Percentiles rank a stretch among this genome's conserved stretches.
phyloP scores from a whole-genome alignment of 64 coral and sea anemone genomes.

The Montipora sp. region DNA sequence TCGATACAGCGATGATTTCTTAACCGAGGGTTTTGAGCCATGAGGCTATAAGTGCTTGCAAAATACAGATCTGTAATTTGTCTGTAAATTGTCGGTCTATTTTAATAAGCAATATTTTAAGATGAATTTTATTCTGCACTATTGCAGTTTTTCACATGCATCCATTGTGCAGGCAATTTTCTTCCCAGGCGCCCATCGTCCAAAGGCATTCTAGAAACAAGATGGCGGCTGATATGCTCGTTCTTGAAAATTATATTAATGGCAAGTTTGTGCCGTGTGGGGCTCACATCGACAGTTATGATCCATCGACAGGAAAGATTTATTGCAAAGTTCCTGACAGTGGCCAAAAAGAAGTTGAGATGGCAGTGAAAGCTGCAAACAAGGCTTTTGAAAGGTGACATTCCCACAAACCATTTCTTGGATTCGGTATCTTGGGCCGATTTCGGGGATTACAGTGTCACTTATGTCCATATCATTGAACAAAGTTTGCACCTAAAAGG shows the following conservation, averaged over 20 bases:
- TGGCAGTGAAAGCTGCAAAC: conserved; percentile 72
- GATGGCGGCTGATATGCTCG: conserved; percentile 69
- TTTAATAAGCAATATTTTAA: too few relatives aligned
- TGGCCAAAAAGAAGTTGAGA: conserved; percentile 75
- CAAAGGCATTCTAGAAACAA: not conserved
- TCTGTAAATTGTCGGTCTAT: too few relatives aligned
- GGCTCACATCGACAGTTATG: conserved; percentile 80
- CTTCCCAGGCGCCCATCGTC: too few relatives aligned
- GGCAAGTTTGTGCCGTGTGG: conserved; percentile 69
- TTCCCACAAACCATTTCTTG: too few relatives aligned
- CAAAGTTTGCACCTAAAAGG: too few relatives aligned
- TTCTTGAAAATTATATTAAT: conserved; percentile 80
- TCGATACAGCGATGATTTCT: too few relatives aligned
- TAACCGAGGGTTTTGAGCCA: conserved; percentile 9
- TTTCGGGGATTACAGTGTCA: too few relatives aligned
- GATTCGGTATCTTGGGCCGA: too few relatives aligned
- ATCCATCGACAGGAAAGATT: conserved; percentile 77
- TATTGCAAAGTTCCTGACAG: conserved; percentile 90
- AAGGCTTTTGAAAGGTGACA: conserved; percentile 78
- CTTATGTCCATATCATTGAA: too few relatives aligned
- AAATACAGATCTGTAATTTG: not conserved
- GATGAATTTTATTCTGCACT: too few relatives aligned
- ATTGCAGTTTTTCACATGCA: too few relatives aligned
- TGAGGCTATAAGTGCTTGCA: not conserved
- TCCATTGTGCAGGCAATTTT: too few relatives aligned